These are phyloP conservation scores for Pecten maximus DNA, from an alignment of 2,888 invertebrate species.

Conservation along the genomic window DNA sequence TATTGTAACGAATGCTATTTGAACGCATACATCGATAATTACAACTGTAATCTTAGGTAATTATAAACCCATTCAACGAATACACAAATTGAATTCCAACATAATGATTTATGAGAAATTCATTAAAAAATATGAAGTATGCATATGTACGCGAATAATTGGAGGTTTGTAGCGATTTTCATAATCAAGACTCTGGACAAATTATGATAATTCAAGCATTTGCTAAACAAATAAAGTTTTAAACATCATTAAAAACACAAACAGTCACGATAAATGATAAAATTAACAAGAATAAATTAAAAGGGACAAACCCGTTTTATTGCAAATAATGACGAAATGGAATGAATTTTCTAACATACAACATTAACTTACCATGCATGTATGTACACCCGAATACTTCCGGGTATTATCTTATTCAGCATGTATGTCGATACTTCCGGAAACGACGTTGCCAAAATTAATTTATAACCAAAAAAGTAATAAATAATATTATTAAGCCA, in stretches of 20 bases:
- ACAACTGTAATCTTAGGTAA: neutral
- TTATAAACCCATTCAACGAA: neutral
- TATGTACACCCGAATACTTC: neutral
- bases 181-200: neutral
- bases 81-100: neutral
- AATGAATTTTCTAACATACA: neutral
- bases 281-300: slow-evolving; percentile 25
- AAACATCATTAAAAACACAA: neutral
- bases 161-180: neutral
- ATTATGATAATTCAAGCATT: neutral
- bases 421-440: neutral
- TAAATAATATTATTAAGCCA: no score
- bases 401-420: neutral
- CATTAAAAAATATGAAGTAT: neutral
- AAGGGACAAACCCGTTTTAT: slow-evolving; percentile 26
- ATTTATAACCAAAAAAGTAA: neutral
- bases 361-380: neutral
- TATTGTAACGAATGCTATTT: neutral
- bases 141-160: neutral
- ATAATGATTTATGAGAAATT: neutral
- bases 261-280: neutral
- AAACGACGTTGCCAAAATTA: neutral
- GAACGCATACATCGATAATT: neutral
- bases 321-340: slow-evolving; percentile 22
- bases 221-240: neutral